Base-by-base conservation (phyloP, 2,113 vertebrate genomes). In the Terrapene triunguis region DNA sequence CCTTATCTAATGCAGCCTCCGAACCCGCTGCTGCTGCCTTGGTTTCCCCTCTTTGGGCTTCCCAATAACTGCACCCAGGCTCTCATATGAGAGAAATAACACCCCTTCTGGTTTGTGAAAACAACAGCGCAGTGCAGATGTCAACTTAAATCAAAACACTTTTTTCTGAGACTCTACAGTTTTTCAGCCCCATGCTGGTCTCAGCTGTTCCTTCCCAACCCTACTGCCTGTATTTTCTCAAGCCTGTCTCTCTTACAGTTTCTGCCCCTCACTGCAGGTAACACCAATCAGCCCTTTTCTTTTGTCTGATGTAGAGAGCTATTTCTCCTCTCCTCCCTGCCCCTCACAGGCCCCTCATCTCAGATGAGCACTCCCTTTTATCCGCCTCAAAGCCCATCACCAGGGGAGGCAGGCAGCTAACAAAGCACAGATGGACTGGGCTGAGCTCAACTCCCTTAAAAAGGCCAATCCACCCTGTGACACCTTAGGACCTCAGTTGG, bases 1-100 rank as follows among this genome's bases (percentile, higher is more conserved):
- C 38, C 13, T 81, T 51, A 8, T 0, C 0, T n/a, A 19, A 42
- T 80, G 78, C 72, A 82, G 79, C 11, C 65, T 9, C 22, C 48
- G 22, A 3, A 13, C 79, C 62, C 74, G 6, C 21, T 79, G 1
- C 32, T 82, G 1, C 38, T 82, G 50, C 12, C 32, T 85, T 35
- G 24, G 47, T 65, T 85, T 85, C 78, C 62, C 81, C 35, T 76
- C 54, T 27, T 47, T 50, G 35, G 3, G 2, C 24, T 76, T 80
- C 84, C 87, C 29, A 51, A 6, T 59, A 84, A 47, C 17, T 88
- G 8, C 25, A 76, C 10, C 38, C 72, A 76, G 12, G 72, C 21
- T 76, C 24, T 76, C 38, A 76, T n/a, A 69, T 19, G 62, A 69
- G 35, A 69, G 62, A 69, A 69, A 69, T 5, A 69, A 69, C 38